Evolutionary conservation across 2,888 invertebrate species (phyloP).

Genomic region (Apamea anceps): DNA sequence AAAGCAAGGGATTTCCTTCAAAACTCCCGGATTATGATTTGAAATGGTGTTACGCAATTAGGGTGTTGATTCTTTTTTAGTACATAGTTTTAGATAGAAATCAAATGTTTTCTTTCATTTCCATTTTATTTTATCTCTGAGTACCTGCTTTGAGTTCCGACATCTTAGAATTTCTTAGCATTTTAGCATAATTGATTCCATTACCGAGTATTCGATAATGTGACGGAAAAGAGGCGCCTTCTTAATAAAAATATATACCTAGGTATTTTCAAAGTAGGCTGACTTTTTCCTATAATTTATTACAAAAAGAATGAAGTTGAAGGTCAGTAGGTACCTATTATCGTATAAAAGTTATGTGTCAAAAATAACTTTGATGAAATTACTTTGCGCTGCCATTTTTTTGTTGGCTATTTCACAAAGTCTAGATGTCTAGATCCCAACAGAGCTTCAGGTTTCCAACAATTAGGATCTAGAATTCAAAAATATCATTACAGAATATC

Average conservation of each 20-base stretch:
- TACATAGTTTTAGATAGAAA: background rate
- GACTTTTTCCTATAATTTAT: background rate
- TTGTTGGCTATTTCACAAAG: background rate
- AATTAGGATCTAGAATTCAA: too few species aligned
- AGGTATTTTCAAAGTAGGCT: background rate
- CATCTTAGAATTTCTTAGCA: background rate
- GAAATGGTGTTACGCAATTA: background rate
- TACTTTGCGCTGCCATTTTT: background rate
- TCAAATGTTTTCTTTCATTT: background rate
- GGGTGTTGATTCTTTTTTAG: too few species aligned
- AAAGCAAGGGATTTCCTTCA: background rate
- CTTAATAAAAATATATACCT: background rate
- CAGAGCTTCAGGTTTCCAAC: too few species aligned
- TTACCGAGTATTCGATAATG: slow-evolving; percentile 16
- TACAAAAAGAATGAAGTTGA: background rate
- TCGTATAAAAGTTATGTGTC: background rate
- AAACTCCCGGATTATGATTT: background rate
- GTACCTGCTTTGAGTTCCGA: slow-evolving; percentile 18
- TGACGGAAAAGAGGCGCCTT: background rate
- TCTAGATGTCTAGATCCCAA: background rate
- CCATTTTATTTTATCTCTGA: slow-evolving; percentile 5
- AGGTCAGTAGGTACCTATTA: background rate
- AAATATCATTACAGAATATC: too few species aligned
- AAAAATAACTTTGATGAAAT: slow-evolving; percentile 11
- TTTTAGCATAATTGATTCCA: slow-evolving; percentile 40